phyloP scores from a whole-genome alignment of 1,140 invertebrate genomes.

The Stegodyphus dumicola region DNA sequence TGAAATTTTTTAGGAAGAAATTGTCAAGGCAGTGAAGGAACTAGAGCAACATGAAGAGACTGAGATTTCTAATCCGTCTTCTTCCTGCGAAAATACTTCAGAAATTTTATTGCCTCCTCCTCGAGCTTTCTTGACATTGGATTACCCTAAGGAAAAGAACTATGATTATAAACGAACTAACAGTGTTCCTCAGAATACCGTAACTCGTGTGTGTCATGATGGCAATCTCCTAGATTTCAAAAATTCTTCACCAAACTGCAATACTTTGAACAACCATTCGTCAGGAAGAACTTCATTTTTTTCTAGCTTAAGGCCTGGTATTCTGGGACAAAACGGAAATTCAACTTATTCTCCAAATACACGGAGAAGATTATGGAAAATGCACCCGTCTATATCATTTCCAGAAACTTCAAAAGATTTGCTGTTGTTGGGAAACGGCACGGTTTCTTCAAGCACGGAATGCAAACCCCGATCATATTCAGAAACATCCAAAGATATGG shows the following conservation, averaged over 20 bases:
- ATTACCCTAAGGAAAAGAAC: neutral
- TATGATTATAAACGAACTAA: neutral
- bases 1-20: constrained; percentile 37
- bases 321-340: neutral
- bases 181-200: neutral
- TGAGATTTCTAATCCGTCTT: neutral
- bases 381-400: constrained; percentile 55
- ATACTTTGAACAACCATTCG: neutral
- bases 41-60: constrained; percentile 29
- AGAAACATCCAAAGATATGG: neutral
- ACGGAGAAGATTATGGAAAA: constrained; percentile 24
- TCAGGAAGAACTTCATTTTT: constrained; percentile 14
- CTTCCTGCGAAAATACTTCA: neutral
- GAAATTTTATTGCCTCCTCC: constrained; percentile 42
- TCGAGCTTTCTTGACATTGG: constrained; percentile 13
- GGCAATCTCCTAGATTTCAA: constrained; percentile 25
- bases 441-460: too few relatives aligned
- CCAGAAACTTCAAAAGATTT: constrained; percentile 54
- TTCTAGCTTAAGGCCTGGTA: constrained; percentile 20
- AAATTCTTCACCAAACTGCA: neutral
- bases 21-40: constrained; percentile 44
- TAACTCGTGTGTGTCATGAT: constrained; percentile 48
- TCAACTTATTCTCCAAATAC: constrained; percentile 36
- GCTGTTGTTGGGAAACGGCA: neutral
- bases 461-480: too few relatives aligned